Conservation (phyloP, 1,140 invertebrate species). For the Caerostris darwini region DNA sequence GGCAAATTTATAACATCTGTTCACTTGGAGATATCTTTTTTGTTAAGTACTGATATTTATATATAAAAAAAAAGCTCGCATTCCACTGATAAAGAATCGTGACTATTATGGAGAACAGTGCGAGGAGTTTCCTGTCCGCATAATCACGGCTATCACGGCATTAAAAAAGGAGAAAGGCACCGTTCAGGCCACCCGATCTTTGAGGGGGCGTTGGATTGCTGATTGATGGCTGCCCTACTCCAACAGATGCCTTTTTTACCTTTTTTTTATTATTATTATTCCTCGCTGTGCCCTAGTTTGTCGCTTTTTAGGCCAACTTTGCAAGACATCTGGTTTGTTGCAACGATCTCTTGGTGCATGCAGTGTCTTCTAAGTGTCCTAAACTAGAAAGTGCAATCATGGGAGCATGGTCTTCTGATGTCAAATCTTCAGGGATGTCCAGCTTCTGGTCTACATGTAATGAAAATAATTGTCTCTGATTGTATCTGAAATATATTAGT, state of each 20-base stretch:
- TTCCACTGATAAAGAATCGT: slow-evolving; percentile 37
- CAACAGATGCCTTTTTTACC: slow-evolving; percentile 54
- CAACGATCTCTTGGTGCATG: not conserved
- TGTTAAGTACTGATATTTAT: not conserved
- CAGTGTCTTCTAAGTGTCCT: not conserved
- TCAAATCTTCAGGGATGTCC: too few species aligned
- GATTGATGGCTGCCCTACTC: slow-evolving; percentile 44
- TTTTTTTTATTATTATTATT: not conserved
- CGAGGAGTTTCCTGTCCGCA: slow-evolving; percentile 11
- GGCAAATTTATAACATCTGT: slow-evolving; percentile 7
- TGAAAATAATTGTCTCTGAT: too few species aligned
- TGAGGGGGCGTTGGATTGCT: slow-evolving; percentile 31
- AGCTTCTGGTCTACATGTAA: too few species aligned
- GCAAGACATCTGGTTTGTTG: slow-evolving; percentile 29
- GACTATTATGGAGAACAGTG: slow-evolving; percentile 12
- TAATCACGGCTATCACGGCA: slow-evolving; percentile 42
- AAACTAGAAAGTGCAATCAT: too few species aligned
- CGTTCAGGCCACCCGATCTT: not conserved
- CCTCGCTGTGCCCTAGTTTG: slow-evolving; percentile 20
- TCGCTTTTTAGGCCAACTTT: slow-evolving; percentile 14
- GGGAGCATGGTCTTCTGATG: too few species aligned
- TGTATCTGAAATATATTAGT: too few species aligned
- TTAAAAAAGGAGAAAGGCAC: slow-evolving; percentile 19
- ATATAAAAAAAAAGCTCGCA: slow-evolving; percentile 15
- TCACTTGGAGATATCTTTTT: not conserved